phyloP scores from a whole-genome alignment of 2,797 vertebrate genomes.

The Mus caroli region DNA sequence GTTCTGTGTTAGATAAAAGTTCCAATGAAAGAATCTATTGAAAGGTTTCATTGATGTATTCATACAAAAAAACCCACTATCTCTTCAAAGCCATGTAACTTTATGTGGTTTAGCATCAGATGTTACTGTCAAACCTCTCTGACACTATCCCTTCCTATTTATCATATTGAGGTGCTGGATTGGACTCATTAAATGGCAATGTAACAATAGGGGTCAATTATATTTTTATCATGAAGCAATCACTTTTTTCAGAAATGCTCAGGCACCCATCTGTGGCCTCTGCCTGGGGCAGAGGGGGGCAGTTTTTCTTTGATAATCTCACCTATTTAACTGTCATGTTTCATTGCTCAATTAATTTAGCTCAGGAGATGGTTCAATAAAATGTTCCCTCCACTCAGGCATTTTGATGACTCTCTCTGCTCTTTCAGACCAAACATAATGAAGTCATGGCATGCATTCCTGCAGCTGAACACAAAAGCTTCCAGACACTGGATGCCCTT shows the following conservation, averaged over 20 bases:
- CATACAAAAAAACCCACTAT: conserved; percentile 46
- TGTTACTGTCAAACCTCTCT: conserved; percentile 47
- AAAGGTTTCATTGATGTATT: conserved; percentile 54
- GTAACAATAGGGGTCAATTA: conserved; percentile 82
- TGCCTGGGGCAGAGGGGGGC: conserved; percentile 66
- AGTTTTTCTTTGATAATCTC: conserved; percentile 82
- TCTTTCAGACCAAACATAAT: conserved; percentile 75
- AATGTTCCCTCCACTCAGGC: conserved; percentile 74
- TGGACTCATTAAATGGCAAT: conserved; percentile 79
- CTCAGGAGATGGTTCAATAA: conserved; percentile 81
- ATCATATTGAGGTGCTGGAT: conserved; percentile 75
- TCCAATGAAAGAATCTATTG: conserved; percentile 2
- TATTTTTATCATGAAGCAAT: conserved; percentile 84
- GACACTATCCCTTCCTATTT: conserved; percentile 63
- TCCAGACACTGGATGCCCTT: background rate
- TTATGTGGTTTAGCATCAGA: conserved; percentile 51
- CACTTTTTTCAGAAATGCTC: conserved; percentile 73
- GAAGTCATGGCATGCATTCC: conserved; percentile 22
- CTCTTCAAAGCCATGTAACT: conserved; percentile 28
- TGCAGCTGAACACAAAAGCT: conserved; percentile 45
- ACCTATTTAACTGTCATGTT: conserved; percentile 84
- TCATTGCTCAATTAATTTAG: conserved; percentile 85
- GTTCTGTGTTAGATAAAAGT: conserved; percentile 17
- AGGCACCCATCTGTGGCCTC: conserved; percentile 77
- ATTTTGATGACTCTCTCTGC: conserved; percentile 77